A percentile compares a stretch with the other conserved stretches of the same genome.
These are phyloP conservation scores for Zhengitettix transpicula DNA, from an alignment of 2,888 invertebrate species.

Conservation along the genomic window DNA sequence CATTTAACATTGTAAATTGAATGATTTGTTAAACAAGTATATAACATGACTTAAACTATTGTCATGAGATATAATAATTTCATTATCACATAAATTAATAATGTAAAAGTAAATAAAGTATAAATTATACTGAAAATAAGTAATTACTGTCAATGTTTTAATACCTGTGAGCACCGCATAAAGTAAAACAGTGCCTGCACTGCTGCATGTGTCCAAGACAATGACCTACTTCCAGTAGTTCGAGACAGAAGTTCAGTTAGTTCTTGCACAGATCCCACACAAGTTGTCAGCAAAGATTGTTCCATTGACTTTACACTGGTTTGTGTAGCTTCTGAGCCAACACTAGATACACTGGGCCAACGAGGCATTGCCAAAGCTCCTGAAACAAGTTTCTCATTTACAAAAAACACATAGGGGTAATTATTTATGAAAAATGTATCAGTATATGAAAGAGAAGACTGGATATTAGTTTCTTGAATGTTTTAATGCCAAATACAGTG, in stretches of 20 bases:
- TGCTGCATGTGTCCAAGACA: conserved; percentile 35
- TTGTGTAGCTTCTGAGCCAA: conserved; percentile 13
- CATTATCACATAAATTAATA: neutral
- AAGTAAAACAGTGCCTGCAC: conserved; percentile 74
- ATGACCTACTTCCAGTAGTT: conserved; percentile 33
- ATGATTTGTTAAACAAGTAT: too few species aligned
- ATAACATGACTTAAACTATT: too few species aligned
- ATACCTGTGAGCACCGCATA: conserved; percentile 75
- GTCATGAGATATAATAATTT: neutral
- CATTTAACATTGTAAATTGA: too few species aligned
- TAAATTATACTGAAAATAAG: neutral
- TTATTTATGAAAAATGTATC: neutral
- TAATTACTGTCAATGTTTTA: neutral
- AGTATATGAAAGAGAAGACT: neutral
- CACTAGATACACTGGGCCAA: conserved; percentile 40
- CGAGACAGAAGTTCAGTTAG: conserved; percentile 47
- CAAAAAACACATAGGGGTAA: conserved; percentile 8
- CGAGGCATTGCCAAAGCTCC: conserved; percentile 69
- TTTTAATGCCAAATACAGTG: neutral
- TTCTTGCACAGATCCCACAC: conserved; percentile 70
- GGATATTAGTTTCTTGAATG: neutral
- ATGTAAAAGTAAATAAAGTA: neutral
- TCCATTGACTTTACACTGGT: conserved; percentile 30
- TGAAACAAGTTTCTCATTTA: conserved; percentile 19
- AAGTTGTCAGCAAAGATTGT: conserved; percentile 65